A percentile compares a stretch with the other conserved stretches of the same genome.
phyloP scores from a whole-genome alignment of 2,113 vertebrate genomes.

The Rhinopithecus roxellana region DNA sequence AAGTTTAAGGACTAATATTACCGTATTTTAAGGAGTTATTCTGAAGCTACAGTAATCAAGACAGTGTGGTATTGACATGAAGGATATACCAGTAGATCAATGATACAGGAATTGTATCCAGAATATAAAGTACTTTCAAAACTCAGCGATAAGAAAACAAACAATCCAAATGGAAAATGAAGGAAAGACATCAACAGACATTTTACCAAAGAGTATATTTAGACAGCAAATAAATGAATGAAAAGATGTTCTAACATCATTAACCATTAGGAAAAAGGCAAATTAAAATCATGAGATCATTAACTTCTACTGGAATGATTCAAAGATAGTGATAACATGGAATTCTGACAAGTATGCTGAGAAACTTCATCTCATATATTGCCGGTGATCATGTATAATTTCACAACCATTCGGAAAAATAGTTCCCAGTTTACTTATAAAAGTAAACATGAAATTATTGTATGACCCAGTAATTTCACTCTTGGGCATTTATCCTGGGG shows the following conservation, averaged over 20 bases:
- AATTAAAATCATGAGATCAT: neutral
- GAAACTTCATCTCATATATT: neutral
- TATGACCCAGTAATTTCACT: neutral
- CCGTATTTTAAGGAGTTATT: neutral
- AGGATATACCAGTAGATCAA: neutral
- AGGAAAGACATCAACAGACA: neutral
- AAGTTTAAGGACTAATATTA: neutral
- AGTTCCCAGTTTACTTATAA: neutral
- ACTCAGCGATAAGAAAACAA: neutral
- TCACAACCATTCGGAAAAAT: neutral
- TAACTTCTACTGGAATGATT: neutral
- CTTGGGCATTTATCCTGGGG: neutral
- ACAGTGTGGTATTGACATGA: neutral
- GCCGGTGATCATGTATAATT: neutral
- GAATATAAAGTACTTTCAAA: neutral
- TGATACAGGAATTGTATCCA: neutral
- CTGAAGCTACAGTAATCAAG: neutral
- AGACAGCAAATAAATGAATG: neutral
- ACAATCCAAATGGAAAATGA: neutral
- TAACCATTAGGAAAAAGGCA: neutral
- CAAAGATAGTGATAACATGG: neutral
- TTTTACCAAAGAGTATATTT: neutral
- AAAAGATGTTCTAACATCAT: neutral
- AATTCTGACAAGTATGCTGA: neutral
- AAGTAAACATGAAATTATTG: neutral